Conservation (phyloP, 1,140 invertebrate genomes). For the Colletes latitarsis region DNA sequence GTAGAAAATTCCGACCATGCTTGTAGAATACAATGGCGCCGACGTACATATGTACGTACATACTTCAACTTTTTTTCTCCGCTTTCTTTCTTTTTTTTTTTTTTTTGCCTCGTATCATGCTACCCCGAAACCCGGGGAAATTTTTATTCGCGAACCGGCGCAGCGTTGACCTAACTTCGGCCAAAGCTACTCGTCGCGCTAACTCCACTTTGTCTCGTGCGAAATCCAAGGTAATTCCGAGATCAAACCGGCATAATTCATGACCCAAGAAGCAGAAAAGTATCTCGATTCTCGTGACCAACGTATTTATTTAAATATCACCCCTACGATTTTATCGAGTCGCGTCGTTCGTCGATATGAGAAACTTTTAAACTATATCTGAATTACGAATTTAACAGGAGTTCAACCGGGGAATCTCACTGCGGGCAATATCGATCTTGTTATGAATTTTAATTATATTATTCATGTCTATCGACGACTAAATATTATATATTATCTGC, state of each 20-base stretch:
- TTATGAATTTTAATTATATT: too few relatives aligned
- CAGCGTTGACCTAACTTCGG: constrained; percentile 33
- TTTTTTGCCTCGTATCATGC: background rate
- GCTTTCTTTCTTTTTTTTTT: background rate
- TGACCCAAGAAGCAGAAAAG: background rate
- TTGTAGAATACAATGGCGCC: constrained; percentile 36
- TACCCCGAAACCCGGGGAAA: constrained; percentile 3
- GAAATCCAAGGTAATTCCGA: constrained; percentile 40
- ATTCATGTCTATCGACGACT: too few relatives aligned
- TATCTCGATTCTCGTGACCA: background rate
- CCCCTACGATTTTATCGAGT: too few relatives aligned
- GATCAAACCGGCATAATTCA: constrained; percentile 36
- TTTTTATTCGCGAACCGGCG: constrained; percentile 22
- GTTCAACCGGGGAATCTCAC: too few relatives aligned
- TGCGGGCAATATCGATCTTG: too few relatives aligned
- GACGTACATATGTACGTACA: constrained; percentile 28
- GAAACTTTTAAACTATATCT: too few relatives aligned
- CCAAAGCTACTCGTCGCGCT: constrained; percentile 16
- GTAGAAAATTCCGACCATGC: constrained; percentile 38
- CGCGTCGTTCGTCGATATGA: too few relatives aligned
- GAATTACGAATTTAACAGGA: too few relatives aligned
- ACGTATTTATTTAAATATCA: background rate
- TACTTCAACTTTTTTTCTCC: background rate
- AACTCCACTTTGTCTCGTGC: constrained; percentile 31
- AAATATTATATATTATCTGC: too few relatives aligned